Evolutionary conservation across 2,797 vertebrate genomes (phyloP), one percentile per base, ranked within the genome.

Genomic region (Nasua narica): DNA sequence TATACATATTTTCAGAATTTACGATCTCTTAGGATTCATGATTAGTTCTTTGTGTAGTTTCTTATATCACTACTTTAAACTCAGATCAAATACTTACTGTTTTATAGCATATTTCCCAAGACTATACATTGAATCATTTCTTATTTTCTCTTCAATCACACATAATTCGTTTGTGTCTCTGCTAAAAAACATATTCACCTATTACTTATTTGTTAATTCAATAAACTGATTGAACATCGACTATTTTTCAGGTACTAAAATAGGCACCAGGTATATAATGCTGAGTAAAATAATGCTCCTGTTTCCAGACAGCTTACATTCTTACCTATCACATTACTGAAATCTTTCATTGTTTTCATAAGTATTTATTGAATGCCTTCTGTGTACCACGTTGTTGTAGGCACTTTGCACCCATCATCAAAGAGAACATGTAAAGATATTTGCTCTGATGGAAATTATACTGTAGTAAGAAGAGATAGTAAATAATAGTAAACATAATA

Each of bases 171-270:
- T 92, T 78, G 0, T 37, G 13, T 70, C 37, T 87, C 37, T 77
- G 21, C 58, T 72, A 56, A 78, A 85, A 86, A 23, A 25, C 16
- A 1, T 25, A 83, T 62, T 84, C 13, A 88, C 13, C 46, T 40
- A 23, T 93, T 65, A 60, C 29, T 88, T 54, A 13, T 32, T 94
- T 92, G 37, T 89, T 94, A 43, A 48, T 85, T 76, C 60, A 85
- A 67, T 3, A 62, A 83, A 72, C 3, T 50, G 2, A 32, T 95
- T n/a, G 25, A 56, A 2, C 6, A 74, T 81, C 40, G 77, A 52
- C 27, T 91, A 16, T 70, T 91, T 74, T 27, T 72, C 27, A 91
- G 46, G n/a, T n/a, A 90, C 46, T 74, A 7, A 72, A 93, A 86
- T 32, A 52, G 40, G 32, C 18, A 48, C 0, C 9, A 29, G 7